Conservation (phyloP, 1,140 invertebrate genomes). For the Parapsyche elsis region DNA sequence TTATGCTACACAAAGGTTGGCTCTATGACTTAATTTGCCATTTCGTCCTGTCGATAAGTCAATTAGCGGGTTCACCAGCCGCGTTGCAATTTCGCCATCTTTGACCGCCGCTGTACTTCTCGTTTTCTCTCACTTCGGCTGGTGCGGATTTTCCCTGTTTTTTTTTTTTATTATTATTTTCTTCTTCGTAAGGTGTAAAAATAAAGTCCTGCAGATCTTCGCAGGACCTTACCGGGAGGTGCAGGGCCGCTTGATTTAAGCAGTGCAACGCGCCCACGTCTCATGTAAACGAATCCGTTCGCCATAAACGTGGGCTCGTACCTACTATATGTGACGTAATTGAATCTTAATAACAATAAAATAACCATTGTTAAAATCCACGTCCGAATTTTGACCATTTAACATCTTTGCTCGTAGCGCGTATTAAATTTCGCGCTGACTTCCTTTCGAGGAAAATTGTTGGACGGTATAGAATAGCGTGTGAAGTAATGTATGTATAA, state of each 20-base stretch:
- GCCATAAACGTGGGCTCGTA: constrained; percentile 1
- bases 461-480: no score
- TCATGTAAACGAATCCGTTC: not conserved
- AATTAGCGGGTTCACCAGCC: not conserved
- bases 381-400: not conserved
- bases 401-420: no score
- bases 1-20: no score
- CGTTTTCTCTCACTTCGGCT: not conserved
- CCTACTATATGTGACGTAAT: constrained; percentile 5
- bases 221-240: not conserved
- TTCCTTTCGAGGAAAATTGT: no score
- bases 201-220: not conserved
- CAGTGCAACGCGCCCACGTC: constrained; percentile 6
- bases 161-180: not conserved
- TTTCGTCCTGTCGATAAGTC: not conserved
- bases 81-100: not conserved
- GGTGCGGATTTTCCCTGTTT: not conserved
- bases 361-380: not conserved
- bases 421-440: no score
- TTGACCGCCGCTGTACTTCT: not conserved
- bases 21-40: not conserved
- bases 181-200: not conserved
- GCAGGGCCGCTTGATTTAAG: not conserved
- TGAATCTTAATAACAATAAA: constrained; percentile 3
- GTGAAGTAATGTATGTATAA: no score